Percentiles rank a stretch among this genome's conserved stretches.
phyloP scores from a whole-genome alignment of 2,113 vertebrate species.

The Crotalus horridus region DNA sequence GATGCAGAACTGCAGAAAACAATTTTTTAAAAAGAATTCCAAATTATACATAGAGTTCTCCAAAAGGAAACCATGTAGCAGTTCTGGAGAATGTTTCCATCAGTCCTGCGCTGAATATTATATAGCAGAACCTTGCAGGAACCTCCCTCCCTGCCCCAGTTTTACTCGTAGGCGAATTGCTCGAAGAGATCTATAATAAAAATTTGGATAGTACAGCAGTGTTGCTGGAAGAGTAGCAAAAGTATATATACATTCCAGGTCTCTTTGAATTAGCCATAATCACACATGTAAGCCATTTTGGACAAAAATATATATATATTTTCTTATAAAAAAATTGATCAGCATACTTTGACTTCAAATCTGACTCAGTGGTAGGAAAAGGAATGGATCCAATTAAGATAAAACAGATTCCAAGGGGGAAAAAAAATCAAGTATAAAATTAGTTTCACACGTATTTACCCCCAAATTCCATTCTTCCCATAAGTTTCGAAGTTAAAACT shows the following conservation, averaged over 20 bases:
- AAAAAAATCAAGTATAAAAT: constrained; percentile 75
- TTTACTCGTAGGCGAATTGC: constrained; percentile 52
- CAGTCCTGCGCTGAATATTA: constrained; percentile 38
- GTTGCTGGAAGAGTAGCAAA: constrained; percentile 76
- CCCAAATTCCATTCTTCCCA: constrained; percentile 59
- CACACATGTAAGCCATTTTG: constrained; percentile 75
- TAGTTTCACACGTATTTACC: constrained; percentile 70
- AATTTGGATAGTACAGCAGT: constrained; percentile 70
- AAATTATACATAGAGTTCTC: constrained; percentile 46
- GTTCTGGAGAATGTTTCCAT: constrained; percentile 53
- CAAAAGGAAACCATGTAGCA: constrained; percentile 70
- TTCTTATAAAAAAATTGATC: constrained; percentile 83
- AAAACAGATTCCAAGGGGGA: constrained; percentile 64
- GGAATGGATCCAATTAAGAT: constrained; percentile 74
- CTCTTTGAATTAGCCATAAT: constrained; percentile 79
- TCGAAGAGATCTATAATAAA: constrained; percentile 66
- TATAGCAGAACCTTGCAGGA: constrained; percentile 45
- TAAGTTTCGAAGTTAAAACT: constrained; percentile 62
- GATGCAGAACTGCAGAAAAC: constrained; percentile 51
- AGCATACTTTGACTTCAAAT: constrained; percentile 73
- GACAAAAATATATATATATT: constrained; percentile 83
- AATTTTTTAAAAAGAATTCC: background rate
- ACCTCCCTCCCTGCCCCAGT: constrained; percentile 42
- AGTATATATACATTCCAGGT: constrained; percentile 78
- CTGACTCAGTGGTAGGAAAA: constrained; percentile 73